These are phyloP conservation scores for Dorcus hopei DNA, from an alignment of 2,888 invertebrate species.

Conservation along the genomic window DNA sequence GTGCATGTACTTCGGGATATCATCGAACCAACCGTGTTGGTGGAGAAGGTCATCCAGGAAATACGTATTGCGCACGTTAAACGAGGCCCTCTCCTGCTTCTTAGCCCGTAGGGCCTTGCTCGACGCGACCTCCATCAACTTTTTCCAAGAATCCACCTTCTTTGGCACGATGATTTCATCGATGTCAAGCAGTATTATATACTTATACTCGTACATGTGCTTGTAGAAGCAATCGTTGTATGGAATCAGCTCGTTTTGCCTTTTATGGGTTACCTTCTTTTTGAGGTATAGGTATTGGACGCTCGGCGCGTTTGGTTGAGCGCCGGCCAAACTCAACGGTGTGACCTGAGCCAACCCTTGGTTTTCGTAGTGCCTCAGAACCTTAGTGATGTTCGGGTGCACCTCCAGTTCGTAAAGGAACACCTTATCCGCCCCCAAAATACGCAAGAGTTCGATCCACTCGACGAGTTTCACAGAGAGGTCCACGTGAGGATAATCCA, in stretches of 20 bases:
- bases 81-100: constrained; percentile 59
- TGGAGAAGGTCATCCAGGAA: constrained; percentile 85
- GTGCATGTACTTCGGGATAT: constrained; percentile 73
- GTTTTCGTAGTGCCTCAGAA: constrained; percentile 49
- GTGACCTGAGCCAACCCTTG: constrained; percentile 62
- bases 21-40: constrained; percentile 75
- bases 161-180: constrained; percentile 89
- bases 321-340: constrained; percentile 77
- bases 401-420: constrained; percentile 82
- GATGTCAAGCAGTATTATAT: constrained; percentile 76
- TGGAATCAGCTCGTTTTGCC: constrained; percentile 87
- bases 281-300: constrained; percentile 80
- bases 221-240: constrained; percentile 92
- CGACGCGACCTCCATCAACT: constrained; percentile 63
- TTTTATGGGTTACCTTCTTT: constrained; percentile 81
- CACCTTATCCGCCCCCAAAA: constrained; percentile 82
- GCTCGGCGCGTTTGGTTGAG: constrained; percentile 78
- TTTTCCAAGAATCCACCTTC: constrained; percentile 64
- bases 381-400: constrained; percentile 82
- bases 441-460: constrained; percentile 83
- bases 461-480: constrained; percentile 80
- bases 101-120: constrained; percentile 56
- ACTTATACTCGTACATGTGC: constrained; percentile 79
- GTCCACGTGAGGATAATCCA: constrained; percentile 81
- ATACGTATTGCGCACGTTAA: constrained; percentile 70